Percentiles rank a stretch among this genome's conserved stretches.
These are phyloP conservation scores for Pollenia griseotomentosa DNA, from an alignment of 2,888 invertebrate species.

Conservation along the genomic window DNA sequence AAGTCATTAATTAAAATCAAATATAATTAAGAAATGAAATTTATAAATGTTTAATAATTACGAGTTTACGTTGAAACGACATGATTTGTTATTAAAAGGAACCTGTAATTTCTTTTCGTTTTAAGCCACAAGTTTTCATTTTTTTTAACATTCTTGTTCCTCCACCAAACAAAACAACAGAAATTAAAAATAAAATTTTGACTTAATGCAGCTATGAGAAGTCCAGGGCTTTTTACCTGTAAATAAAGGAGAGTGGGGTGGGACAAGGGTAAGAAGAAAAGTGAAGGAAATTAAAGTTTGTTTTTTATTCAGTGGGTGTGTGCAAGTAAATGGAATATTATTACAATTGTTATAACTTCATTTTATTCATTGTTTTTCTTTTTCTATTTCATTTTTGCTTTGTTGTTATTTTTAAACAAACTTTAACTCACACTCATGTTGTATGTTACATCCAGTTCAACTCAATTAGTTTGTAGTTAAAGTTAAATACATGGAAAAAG, in stretches of 20 bases:
- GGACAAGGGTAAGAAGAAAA: background rate
- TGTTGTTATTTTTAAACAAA: constrained; percentile 26
- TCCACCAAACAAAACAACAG: background rate
- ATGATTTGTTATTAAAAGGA: constrained; percentile 62
- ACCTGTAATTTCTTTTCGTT: constrained; percentile 53
- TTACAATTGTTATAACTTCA: constrained; percentile 46
- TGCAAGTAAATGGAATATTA: constrained; percentile 35
- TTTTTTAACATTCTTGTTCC: background rate
- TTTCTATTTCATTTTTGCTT: background rate
- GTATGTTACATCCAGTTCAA: background rate
- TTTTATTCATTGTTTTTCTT: background rate
- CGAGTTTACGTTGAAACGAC: background rate
- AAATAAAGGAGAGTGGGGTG: background rate
- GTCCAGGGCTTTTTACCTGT: constrained; percentile 18
- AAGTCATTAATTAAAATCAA: constrained; percentile 54
- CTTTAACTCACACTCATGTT: background rate
- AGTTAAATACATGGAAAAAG: constrained; percentile 26
- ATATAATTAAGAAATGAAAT: constrained; percentile 40
- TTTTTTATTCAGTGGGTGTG: background rate
- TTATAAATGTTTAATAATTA: constrained; percentile 7
- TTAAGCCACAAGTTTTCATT: background rate
- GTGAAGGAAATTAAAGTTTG: background rate
- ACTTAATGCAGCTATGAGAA: constrained; percentile 47
- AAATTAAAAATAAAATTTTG: constrained; percentile 5
- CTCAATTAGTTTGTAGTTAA: constrained; percentile 32